These are phyloP conservation scores for Mesoclemmys tuberculata DNA, from an alignment of 2,113 vertebrate genomes.

Conservation along the genomic window DNA sequence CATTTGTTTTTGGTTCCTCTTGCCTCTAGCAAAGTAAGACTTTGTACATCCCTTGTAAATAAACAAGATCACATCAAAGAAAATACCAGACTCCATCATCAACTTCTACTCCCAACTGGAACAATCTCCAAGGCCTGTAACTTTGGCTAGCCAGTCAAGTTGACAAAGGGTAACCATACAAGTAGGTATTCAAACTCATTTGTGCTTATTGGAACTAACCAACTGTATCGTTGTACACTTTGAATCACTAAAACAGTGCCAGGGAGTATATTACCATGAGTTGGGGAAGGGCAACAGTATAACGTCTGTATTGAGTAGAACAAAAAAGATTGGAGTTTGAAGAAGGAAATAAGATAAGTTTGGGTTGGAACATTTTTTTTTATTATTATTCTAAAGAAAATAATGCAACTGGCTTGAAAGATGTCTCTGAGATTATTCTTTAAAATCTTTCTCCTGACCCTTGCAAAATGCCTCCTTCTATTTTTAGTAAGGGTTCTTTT, in stretches of 20 bases:
- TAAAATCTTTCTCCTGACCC: conserved; percentile 24
- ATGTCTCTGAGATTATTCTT: conserved; percentile 55
- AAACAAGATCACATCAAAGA: background rate
- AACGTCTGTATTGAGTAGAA: rapidly evolving
- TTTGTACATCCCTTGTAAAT: background rate
- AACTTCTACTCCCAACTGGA: background rate
- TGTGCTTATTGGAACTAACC: background rate
- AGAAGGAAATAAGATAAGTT: background rate
- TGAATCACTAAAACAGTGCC: background rate
- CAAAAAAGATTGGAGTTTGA: background rate
- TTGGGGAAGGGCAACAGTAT: background rate
- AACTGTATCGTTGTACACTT: background rate
- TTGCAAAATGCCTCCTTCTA: conserved; percentile 41
- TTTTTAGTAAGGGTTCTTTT: conserved; percentile 30
- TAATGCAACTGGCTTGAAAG: conserved; percentile 26
- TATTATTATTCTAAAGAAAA: conserved; percentile 35
- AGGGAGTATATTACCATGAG: background rate
- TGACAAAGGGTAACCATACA: background rate
- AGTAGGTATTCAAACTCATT: background rate
- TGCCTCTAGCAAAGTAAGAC: background rate
- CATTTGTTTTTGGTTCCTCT: background rate
- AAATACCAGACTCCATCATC: background rate
- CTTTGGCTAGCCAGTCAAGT: background rate
- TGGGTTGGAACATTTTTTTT: conserved; percentile 35
- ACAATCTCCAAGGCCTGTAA: background rate